Evolutionary conservation across 1,140 invertebrate genomes (phyloP), one percentile per base, ranked within the genome.

Genomic region (Magallana gigas): DNA sequence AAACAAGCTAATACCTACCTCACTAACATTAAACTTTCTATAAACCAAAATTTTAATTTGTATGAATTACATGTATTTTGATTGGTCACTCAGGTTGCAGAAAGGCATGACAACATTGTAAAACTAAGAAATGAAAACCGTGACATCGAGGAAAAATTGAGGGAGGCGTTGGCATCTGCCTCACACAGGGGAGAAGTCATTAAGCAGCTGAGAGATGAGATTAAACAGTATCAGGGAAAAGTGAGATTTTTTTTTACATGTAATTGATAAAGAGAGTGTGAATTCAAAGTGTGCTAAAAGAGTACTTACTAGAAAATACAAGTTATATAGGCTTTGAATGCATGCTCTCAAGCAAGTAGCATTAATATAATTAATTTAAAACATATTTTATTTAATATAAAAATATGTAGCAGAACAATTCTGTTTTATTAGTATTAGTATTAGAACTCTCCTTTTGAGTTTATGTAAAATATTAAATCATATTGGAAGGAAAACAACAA

Each of bases 161-260:
- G 91, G 48, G 93, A 94, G 57, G 92, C 93, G 9, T 76, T 94
- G 29, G 89, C 88, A 29, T 91, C 92, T 60, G 89, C 91, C 6
- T 92, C 93, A 60, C 93, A 94, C 58, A 88, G 92, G 59, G 91
- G 91, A 58, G 93, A 94, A n/a, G 89, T 92, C 11, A 90, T 93
- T 62, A 94, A 92, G 88, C 93, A 94, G 60, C 90, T 94, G 29
- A 88, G 92, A 68, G 94, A 94, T 14, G 94, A 94, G 82, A 81
- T 94, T n/a, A 94, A 94, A 87, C 87, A 88, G 68, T 87, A 87
- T 56, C 88, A 89, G 36, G 36, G 71, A 29, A 89, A 86, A 59
- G 88, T 89, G 82, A 71, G 88, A 48, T 82, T 7, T 59, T 56
- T 48, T 48, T 36, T 7, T 71, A 18, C 60, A 94, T 92, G 62